Base-by-base conservation (phyloP, 2,888 invertebrate species). In the Nomada ferruginata region DNA sequence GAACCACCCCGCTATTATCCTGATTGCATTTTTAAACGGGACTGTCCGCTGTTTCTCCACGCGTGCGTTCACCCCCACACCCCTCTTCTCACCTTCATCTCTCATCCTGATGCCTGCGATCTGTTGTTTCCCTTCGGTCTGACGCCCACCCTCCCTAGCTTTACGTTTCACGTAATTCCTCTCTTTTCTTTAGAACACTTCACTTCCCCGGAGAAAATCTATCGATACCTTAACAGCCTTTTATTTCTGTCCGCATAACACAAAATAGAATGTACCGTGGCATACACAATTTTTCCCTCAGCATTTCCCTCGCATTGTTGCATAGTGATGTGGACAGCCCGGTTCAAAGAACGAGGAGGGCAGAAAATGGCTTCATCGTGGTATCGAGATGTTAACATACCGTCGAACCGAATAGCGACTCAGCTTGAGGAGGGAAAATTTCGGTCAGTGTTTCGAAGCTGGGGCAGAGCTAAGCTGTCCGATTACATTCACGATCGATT, bases 1-100 rank as follows among this genome's bases (percentile, higher is more conserved):
- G 84, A 82, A 81, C 84, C 84, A 82, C 80, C 83, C 85, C 79
- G 89, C 91, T 92, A 91, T 92, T 91, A 92, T 90, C 87, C 88
- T 89, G 91, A 92, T 92, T 92, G 88, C 90, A 89, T 90, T 89
- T 89, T 84, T 88, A 88, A 89, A 90, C 87, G 89, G 80, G 82
- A 83, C 84, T 84, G 75, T 85, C 80, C 82, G 65, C 78, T 64
- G 18, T 69, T 64, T 42, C 65, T 23, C 20, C 60, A 15, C 47
- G 23, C 29, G 29, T 60, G 9, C 72, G n/a, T 64, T 36, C 26
- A 18, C 18, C 29, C 10, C 47, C 68, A 18, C 20, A 10, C 47
- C 66, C 18, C 61, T 72, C 72, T 69, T 73, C 55, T 61, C 83
- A 64, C 74, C 44, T 72, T 23, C 66, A n/a, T 26, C 74, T 36